Conservation (phyloP, 2,888 invertebrate species). For the Germaria angustata region DNA sequence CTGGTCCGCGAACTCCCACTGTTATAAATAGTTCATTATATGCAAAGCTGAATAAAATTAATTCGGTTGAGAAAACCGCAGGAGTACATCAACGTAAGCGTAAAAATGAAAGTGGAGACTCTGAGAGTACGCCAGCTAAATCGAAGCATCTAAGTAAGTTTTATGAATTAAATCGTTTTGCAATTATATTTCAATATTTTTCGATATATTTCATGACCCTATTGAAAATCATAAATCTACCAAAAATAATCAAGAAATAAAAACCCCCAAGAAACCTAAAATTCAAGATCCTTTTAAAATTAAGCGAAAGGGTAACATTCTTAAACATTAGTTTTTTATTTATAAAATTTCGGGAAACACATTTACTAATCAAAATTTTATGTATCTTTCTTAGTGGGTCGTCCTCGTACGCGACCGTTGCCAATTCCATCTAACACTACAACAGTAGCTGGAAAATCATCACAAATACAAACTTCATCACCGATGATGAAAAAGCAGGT, state of each 20-base stretch:
- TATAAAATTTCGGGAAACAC: neutral
- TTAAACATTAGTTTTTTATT: slow-evolving; percentile 26
- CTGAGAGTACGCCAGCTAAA: slow-evolving; percentile 78
- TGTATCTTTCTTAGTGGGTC: slow-evolving; percentile 79
- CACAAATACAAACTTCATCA: slow-evolving; percentile 44
- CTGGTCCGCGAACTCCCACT: slow-evolving; percentile 79
- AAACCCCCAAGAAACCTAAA: slow-evolving; percentile 70
- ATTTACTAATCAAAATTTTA: slow-evolving; percentile 5
- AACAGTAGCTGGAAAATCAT: slow-evolving; percentile 46
- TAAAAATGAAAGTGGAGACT: slow-evolving; percentile 80
- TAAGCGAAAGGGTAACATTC: slow-evolving; percentile 78
- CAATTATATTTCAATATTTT: neutral
- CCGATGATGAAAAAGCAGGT: slow-evolving; percentile 38
- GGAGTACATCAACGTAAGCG: slow-evolving; percentile 80
- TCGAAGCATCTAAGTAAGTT: slow-evolving; percentile 71
- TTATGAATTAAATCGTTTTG: slow-evolving; percentile 53
- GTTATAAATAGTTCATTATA: slow-evolving; percentile 69
- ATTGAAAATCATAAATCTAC: slow-evolving; percentile 41
- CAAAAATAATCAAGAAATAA: slow-evolving; percentile 53
- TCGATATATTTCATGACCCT: slow-evolving; percentile 19
- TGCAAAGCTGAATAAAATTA: slow-evolving; percentile 68
- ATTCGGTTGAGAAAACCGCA: slow-evolving; percentile 29
- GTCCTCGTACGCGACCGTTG: slow-evolving; percentile 80
- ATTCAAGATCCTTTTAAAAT: slow-evolving; percentile 77
- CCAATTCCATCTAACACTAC: slow-evolving; percentile 67